phyloP scores from a whole-genome alignment of 2,113 vertebrate genomes.

The Pyrgilauda ruficollis region DNA sequence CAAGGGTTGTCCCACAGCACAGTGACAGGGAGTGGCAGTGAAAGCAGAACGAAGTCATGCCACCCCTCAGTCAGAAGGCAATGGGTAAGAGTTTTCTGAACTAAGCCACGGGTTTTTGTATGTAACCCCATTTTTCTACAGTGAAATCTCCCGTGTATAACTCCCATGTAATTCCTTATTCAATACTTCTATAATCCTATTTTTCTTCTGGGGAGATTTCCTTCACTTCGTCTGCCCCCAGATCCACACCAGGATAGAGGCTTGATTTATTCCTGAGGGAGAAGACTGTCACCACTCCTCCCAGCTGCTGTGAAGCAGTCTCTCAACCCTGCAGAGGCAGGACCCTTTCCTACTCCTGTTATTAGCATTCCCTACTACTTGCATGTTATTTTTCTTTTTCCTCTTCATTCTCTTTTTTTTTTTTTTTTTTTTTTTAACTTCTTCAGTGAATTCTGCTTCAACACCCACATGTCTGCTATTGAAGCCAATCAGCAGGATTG shows the following conservation, averaged over 20 bases:
- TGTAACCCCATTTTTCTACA: background rate
- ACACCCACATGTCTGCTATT: constrained; percentile 66
- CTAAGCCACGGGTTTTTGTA: background rate
- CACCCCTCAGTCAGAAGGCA: background rate
- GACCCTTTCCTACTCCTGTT: background rate
- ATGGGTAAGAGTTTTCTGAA: background rate
- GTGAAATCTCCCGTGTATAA: background rate
- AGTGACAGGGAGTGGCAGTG: background rate
- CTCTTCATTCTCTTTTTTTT: background rate
- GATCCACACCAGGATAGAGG: background rate
- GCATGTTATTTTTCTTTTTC: constrained; percentile 39
- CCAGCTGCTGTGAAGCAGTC: background rate
- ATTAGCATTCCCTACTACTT: constrained; percentile 41
- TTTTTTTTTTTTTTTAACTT: background rate
- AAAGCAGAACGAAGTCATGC: background rate
- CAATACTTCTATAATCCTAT: background rate
- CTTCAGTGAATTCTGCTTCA: constrained; percentile 63
- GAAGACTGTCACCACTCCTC: background rate
- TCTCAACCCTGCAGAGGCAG: constrained; percentile 17
- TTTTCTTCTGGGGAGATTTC: constrained; percentile 18
- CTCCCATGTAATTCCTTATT: constrained; percentile 29
- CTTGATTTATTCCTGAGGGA: background rate
- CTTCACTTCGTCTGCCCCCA: background rate
- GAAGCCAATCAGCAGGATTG: constrained; percentile 66
- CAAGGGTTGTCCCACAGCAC: background rate